Evolutionary conservation across 1,140 invertebrate genomes (phyloP), one percentile per base, ranked within the genome.

Genomic region (Teleopsis dalmanni): DNA sequence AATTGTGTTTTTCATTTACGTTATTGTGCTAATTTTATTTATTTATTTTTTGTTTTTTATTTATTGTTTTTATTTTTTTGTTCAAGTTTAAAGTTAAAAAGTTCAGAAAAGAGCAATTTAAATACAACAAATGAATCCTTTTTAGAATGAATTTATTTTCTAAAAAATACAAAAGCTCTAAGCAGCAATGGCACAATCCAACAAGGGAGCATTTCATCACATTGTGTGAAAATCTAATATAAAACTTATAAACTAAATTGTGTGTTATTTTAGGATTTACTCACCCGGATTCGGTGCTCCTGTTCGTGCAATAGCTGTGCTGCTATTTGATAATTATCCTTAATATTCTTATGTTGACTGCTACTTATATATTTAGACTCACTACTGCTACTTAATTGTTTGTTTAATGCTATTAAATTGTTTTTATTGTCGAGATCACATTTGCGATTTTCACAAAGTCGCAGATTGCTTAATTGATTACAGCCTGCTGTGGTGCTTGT

Each of bases 401-500:
- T 16, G 50, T 13, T 33, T 36, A 35, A 4, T 22, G 45, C 37
- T 49, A 13, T 38, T 47, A 31, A 25, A 41, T n/a, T 48, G 50
- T 33, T 52, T 23, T 50, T 61, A 56, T 64, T 64, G 57, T 62
- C 57, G 43, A 49, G 47, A 54, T 54, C 62, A 51, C 68, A 71
- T 56, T 56, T 62, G 48, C 65, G 66, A 62, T 66, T 71, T 56
- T 71, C 61, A 56, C 83, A 85, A 7, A 85, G 62, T 34, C 82
- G 71, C 11, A 77, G 79, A 63, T 83, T 80, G 53, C 77, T 79
- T 34, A 73, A 71, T 47, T 77, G 70, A 33, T 68, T 64, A 58
- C 81, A 82, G 26, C 73, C 68, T n/a, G 72, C 65, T 56, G 80
- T 80, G 50, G 79, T 72, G 55, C 77, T 79, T 1, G 79, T 78